phyloP scores from a whole-genome alignment of 2,113 vertebrate species.

The Merops nubicus region DNA sequence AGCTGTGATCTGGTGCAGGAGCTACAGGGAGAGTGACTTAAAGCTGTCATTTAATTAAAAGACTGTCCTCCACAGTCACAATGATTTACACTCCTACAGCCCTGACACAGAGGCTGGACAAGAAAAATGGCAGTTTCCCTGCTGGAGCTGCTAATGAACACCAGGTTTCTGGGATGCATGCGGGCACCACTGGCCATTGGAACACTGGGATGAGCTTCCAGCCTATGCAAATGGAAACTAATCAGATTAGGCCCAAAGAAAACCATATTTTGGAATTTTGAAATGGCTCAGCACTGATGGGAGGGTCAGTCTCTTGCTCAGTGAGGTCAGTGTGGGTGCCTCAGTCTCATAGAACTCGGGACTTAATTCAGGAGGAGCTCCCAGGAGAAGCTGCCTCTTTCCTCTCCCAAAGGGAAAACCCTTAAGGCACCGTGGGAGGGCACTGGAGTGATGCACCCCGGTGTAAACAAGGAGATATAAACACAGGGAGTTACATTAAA shows the following conservation, averaged over 20 bases:
- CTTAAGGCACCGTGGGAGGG: not conserved
- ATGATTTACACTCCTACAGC: constrained; percentile 9
- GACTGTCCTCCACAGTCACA: not conserved
- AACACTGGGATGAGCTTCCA: not conserved
- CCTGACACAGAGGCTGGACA: not conserved
- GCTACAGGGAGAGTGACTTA: constrained; percentile 8
- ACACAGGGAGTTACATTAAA: not conserved
- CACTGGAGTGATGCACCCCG: not conserved
- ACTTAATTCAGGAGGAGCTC: not conserved
- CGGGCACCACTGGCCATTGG: not conserved
- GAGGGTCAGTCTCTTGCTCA: not conserved
- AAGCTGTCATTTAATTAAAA: constrained; percentile 47
- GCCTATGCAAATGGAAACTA: not conserved
- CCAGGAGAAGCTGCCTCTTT: not conserved
- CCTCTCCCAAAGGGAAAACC: not conserved
- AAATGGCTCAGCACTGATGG: not conserved
- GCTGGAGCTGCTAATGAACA: not conserved
- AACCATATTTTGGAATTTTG: not conserved
- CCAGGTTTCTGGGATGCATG: not conserved
- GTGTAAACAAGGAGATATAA: not conserved
- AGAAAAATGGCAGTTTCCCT: not conserved
- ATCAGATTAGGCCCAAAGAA: not conserved
- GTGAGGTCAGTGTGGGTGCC: fast-evolving
- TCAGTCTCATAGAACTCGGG: fast-evolving
- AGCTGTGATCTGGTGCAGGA: not conserved